Conservation (phyloP, 2,797 vertebrate genomes). For the Anabacerthia variegaticeps region DNA sequence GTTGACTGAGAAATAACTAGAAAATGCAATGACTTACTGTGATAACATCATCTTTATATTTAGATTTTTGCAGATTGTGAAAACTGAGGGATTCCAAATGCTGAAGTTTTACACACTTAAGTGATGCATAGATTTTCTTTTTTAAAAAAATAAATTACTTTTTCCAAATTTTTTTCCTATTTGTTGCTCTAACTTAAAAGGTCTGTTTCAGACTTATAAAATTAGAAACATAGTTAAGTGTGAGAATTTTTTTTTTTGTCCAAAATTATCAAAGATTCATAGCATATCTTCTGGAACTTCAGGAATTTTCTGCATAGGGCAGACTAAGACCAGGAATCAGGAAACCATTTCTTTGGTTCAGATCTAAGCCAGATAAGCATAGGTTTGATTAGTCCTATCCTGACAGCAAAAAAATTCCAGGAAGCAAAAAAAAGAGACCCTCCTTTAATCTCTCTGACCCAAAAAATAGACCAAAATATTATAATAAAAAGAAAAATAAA, state of each 20-base stretch:
- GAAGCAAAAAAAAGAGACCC: neutral
- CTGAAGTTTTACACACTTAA: neutral
- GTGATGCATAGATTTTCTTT: neutral
- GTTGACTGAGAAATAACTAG: neutral
- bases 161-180: neutral
- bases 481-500: neutral
- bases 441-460: neutral
- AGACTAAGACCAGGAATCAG: neutral
- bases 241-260: neutral
- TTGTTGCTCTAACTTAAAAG: neutral
- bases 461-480: neutral
- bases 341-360: neutral
- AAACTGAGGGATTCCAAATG: neutral
- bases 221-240: neutral
- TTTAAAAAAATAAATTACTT: accelerated
- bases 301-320: neutral
- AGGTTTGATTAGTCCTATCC: neutral
- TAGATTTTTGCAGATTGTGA: neutral
- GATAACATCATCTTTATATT: neutral
- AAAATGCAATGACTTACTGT: neutral
- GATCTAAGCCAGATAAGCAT: neutral
- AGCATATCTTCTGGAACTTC: neutral
- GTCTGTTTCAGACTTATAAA: neutral
- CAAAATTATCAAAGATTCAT: neutral
- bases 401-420: neutral